Evolutionary conservation across 1,140 invertebrate species (phyloP).

Genomic region (Lordiphosa stackelbergi): DNA sequence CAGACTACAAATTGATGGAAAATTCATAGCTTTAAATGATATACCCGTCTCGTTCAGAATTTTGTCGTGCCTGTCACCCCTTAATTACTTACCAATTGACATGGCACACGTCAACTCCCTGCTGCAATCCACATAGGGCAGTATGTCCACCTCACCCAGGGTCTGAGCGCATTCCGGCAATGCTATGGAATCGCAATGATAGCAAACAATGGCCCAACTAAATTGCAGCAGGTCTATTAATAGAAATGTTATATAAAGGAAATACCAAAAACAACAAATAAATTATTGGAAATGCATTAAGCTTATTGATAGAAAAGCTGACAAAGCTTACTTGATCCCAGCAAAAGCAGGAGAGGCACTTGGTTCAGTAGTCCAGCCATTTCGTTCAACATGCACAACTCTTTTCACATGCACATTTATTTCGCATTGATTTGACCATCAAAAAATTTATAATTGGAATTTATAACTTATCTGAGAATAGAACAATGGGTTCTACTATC

Average conservation of each 20-base stretch:
- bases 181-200: conserved; percentile 66
- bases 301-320: background rate
- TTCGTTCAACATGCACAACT: conserved; percentile 5
- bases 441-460: conserved; percentile 14
- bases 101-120: conserved; percentile 49
- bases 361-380: conserved; percentile 16
- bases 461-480: conserved; percentile 54
- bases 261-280: background rate
- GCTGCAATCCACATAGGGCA: conserved; percentile 53
- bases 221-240: conserved; percentile 23
- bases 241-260: conserved; percentile 4
- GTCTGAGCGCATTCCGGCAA: conserved; percentile 63
- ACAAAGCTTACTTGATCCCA: conserved; percentile 20
- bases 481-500: conserved; percentile 42
- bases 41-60: too few species aligned
- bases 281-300: conserved; percentile 39
- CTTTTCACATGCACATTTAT: background rate
- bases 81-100: conserved; percentile 56
- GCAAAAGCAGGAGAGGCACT: conserved; percentile 7
- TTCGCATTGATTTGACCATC: conserved; percentile 4
- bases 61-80: background rate
- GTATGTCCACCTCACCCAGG: conserved; percentile 49
- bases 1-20: too few species aligned
- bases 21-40: too few species aligned
- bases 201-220: conserved; percentile 54